Evolutionary conservation across 1,140 invertebrate species (phyloP).

Genomic region (Lepidurus arcticus): DNA sequence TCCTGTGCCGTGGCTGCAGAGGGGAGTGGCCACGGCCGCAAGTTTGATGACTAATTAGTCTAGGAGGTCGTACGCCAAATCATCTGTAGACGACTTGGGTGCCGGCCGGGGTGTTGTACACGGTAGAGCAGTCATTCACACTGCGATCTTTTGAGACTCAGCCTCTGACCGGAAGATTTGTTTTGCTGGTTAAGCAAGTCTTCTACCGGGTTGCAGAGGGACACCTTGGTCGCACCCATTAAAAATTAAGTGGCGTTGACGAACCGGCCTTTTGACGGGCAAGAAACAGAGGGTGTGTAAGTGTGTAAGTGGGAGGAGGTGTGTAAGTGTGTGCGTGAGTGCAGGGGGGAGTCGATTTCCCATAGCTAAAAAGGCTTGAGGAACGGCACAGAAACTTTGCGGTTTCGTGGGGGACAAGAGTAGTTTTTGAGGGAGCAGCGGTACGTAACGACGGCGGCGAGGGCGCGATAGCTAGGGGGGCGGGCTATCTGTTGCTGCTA

Average conservation of each 20-base stretch:
- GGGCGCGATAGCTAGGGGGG: background rate
- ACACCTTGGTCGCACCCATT: background rate
- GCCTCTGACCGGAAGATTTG: conserved; percentile 43
- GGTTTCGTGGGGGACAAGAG: background rate
- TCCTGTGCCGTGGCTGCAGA: background rate
- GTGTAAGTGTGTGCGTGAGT: background rate
- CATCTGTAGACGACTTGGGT: conserved; percentile 51
- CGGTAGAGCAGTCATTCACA: conserved; percentile 40
- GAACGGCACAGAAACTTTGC: background rate
- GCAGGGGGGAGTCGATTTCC: background rate
- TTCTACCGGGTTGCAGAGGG: background rate
- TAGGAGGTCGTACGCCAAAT: conserved; percentile 46
- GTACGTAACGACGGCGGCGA: background rate
- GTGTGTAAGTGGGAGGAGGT: too few species aligned
- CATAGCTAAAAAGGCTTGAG: background rate
- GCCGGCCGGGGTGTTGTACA: conserved; percentile 48
- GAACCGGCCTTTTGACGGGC: background rate
- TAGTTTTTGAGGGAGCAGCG: background rate
- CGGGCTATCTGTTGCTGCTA: background rate
- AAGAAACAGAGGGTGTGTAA: background rate
- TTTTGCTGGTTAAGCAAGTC: conserved; percentile 34
- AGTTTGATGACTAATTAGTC: conserved; percentile 33
- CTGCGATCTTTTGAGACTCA: conserved; percentile 52
- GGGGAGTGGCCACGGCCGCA: conserved; percentile 17
- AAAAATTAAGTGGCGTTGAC: background rate